Base-by-base conservation (phyloP, 2,888 invertebrate species). In the Furcula furcula region DNA sequence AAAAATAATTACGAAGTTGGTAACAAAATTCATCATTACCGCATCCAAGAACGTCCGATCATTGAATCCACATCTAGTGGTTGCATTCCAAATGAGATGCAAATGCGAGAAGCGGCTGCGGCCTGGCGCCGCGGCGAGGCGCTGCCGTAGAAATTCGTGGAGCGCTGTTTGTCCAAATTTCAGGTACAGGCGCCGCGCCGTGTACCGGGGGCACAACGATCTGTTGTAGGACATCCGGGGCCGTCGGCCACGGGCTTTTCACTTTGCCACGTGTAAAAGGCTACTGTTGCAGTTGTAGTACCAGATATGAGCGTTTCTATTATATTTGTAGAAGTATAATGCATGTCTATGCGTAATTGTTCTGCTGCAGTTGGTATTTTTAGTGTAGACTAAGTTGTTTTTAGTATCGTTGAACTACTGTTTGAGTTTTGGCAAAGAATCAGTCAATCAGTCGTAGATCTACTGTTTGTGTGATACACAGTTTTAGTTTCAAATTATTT, bases 21-120 rank as follows among this genome's bases (percentile, higher is more conserved):
- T n/a, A n/a, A 2, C 7, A 7, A n/a, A 20, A n/a, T 9, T 20
- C 4, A 18, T 28, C 10, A 28, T 46, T 62, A 52, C 58, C 72
- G 37, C 42, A 58, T 69, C 66, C 46, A 48, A 21, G 23, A 4
- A 21, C 33, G 34, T 30, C 35, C 23, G 23, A 30, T 7, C 14
- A n/a, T 13, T 21, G 20, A 18, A 36, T 33, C 40, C 36, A 30
- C 35, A 41, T 47, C 34, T 32, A 40, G 48, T 52, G 57, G 70
- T 59, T 71, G 75, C 77, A 77, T 78, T 70, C 65, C 62, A 63
- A 77, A 80, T 79, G 78, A 77, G 74, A 82, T 82, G 81, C 78
- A 79, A 82, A 81, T 81, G 66, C 61, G 58, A 54, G 62, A 50
- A 65, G 66, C 69, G 71, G 68, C 75, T 68, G 77, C 51, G 66